A percentile compares a stretch with the other conserved stretches of the same genome.
Evolutionary conservation across 2,797 vertebrate genomes (phyloP).

Genomic region (Carcharodon carcharias): DNA sequence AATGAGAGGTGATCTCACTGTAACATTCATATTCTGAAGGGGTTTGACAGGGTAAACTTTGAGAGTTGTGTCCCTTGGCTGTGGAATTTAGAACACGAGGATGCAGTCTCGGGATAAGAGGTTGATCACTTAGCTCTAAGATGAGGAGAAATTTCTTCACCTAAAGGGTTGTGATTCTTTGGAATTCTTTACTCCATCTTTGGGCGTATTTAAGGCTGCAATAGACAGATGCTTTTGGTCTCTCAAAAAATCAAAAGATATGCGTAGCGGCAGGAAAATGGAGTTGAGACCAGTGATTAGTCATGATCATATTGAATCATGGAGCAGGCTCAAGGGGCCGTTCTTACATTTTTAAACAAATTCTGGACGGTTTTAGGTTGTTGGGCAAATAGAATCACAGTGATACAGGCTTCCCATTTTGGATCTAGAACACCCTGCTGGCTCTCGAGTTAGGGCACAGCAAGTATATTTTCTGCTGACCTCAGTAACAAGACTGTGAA

Average conservation of each 20-base stretch:
- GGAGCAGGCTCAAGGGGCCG: not conserved
- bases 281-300: not conserved
- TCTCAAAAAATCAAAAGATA: not conserved
- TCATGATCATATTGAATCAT: not conserved
- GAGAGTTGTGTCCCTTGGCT: not conserved
- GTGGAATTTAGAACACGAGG: not conserved
- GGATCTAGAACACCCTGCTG: not conserved
- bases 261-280: not conserved
- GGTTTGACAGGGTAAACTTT: not conserved
- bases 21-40: not conserved
- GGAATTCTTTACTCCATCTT: not conserved
- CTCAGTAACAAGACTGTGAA: not conserved
- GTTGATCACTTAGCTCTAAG: not conserved
- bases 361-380: not conserved
- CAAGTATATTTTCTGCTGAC: not conserved
- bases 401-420: not conserved
- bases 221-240: not conserved
- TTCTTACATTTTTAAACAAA: not conserved
- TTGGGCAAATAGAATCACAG: not conserved
- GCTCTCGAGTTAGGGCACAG: not conserved
- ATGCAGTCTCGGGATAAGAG: not conserved
- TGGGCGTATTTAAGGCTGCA: not conserved
- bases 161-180: not conserved
- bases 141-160: not conserved
- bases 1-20: not conserved